These are phyloP conservation scores for Protophormia terraenovae DNA, from an alignment of 2,888 invertebrate species.

Conservation along the genomic window DNA sequence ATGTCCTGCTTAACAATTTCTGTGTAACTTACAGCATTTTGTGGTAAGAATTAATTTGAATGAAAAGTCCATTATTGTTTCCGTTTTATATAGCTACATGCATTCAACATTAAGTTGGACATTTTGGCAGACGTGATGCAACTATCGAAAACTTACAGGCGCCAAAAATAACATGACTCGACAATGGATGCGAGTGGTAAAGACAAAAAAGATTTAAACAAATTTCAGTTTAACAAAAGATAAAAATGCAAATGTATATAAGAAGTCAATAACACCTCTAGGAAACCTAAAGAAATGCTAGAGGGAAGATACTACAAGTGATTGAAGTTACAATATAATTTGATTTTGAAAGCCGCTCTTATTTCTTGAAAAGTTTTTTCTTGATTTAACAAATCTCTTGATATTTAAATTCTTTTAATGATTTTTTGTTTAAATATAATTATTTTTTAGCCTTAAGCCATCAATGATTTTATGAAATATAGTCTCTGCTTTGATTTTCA, in stretches of 20 bases:
- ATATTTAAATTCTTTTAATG: not conserved
- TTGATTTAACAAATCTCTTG: not conserved
- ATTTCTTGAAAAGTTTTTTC: too few relatives aligned
- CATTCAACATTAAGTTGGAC: constrained; percentile 60
- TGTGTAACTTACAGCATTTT: constrained; percentile 47
- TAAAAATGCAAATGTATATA: not conserved
- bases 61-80: constrained; percentile 81
- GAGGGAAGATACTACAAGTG: not conserved
- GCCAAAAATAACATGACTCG: constrained; percentile 51
- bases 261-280: constrained; percentile 46
- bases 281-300: not conserved
- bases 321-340: not conserved
- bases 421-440: constrained; percentile 21
- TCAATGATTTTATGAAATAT: not conserved
- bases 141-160: constrained; percentile 52
- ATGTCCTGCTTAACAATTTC: constrained; percentile 55
- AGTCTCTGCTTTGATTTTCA: constrained; percentile 55
- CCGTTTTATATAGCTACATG: constrained; percentile 69
- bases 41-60: constrained; percentile 78
- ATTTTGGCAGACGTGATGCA: constrained; percentile 66
- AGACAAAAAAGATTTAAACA: constrained; percentile 65
- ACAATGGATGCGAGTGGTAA: constrained; percentile 36
- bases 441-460: constrained; percentile 25
- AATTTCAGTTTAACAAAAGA: constrained; percentile 53
- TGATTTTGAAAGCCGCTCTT: not conserved